Percentiles rank a stretch among this genome's conserved stretches.
These are phyloP conservation scores for Acleris laterana DNA, from an alignment of 2,888 invertebrate genomes.

Conservation along the genomic window DNA sequence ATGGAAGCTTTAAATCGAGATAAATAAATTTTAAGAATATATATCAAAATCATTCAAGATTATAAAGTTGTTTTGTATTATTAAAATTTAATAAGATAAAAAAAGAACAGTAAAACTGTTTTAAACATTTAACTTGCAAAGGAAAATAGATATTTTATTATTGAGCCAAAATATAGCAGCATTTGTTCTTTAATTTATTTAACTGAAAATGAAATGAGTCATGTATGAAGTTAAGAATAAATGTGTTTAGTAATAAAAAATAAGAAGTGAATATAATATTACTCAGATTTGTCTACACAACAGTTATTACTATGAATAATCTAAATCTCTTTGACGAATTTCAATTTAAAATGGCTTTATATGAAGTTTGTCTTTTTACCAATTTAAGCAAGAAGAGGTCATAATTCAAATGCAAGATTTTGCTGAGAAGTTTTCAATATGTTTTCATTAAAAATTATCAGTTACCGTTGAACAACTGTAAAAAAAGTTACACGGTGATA, in stretches of 20 bases:
- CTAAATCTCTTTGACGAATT: constrained; percentile 37
- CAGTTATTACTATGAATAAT: constrained; percentile 18
- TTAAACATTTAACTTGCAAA: not conserved
- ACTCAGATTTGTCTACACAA: constrained; percentile 13
- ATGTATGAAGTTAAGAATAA: not conserved
- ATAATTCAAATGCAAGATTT: not conserved
- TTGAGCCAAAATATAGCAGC: too few species aligned
- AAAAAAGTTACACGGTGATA: not conserved
- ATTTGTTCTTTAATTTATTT: too few species aligned
- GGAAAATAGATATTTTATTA: too few species aligned
- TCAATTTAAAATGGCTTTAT: constrained; percentile 34
- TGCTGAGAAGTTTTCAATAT: not conserved
- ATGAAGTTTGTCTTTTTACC: constrained; percentile 19
- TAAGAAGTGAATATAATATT: constrained; percentile 15
- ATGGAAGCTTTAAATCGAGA: constrained; percentile 81
- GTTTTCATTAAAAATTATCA: too few species aligned
- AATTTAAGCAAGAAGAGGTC: not conserved
- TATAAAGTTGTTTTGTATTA: constrained; percentile 39
- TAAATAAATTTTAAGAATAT: constrained; percentile 59
- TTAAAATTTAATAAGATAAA: constrained; percentile 38
- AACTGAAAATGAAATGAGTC: not conserved
- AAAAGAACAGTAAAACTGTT: constrained; percentile 23
- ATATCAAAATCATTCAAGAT: constrained; percentile 48
- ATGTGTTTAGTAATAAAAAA: not conserved
- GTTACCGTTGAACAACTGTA: too few species aligned